Conservation (phyloP, 1,140 invertebrate species). For the Drosophila guanche region DNA sequence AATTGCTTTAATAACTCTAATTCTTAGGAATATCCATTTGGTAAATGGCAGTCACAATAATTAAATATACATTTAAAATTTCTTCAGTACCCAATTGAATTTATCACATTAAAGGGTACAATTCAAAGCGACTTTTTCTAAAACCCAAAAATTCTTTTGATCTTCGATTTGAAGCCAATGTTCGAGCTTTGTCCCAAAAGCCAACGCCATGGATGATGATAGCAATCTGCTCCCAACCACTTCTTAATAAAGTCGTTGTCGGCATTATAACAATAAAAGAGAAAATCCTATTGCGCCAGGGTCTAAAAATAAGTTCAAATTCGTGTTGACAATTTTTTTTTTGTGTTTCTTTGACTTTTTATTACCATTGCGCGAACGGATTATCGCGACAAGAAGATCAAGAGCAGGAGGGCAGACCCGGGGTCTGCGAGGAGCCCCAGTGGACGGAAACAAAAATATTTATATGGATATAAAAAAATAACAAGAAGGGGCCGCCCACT, state of each 20-base stretch:
- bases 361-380: conserved; percentile 71
- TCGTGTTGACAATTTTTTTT: conserved; percentile 75
- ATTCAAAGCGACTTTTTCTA: not conserved
- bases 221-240: conserved; percentile 47
- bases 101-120: conserved; percentile 18
- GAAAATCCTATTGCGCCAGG: conserved; percentile 69
- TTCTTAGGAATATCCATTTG: no score
- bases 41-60: not conserved
- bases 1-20: no score
- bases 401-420: conserved; percentile 38
- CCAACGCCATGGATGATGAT: conserved; percentile 42
- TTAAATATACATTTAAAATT: not conserved
- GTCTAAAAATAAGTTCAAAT: conserved; percentile 79
- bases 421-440: conserved; percentile 5
- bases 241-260: conserved; percentile 74
- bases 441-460: conserved; percentile 51
- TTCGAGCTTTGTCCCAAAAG: conserved; percentile 24
- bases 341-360: conserved; percentile 52
- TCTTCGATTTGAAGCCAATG: conserved; percentile 28
- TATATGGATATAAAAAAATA: conserved; percentile 62
- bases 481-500: conserved; percentile 62
- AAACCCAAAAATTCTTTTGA: not conserved
- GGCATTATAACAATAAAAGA: conserved; percentile 39
- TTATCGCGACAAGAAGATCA: conserved; percentile 81
- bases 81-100: not conserved